Evolutionary conservation across 2,888 invertebrate genomes (phyloP).

Genomic region (Drosophila dives): DNA sequence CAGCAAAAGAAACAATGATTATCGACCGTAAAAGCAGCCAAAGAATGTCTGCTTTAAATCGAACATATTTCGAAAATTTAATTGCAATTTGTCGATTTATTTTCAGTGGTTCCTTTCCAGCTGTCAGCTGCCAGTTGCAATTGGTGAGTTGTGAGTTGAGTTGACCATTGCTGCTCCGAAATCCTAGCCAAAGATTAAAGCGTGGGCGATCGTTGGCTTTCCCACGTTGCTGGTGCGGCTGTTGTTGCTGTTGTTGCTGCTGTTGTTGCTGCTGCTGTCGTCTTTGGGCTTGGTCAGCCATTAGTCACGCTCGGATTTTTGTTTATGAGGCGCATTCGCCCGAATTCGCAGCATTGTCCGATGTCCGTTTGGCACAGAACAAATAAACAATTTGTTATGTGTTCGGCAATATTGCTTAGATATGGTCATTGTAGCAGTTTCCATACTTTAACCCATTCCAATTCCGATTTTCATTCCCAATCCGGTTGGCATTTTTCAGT

Average conservation of each 20-base stretch:
- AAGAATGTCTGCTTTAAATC: not conserved
- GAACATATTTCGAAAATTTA: not conserved
- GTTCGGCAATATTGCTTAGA: conserved; percentile 32
- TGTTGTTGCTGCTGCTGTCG: conserved; percentile 29
- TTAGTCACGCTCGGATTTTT: conserved; percentile 60
- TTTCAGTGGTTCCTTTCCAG: not conserved
- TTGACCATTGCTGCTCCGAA: conserved; percentile 9
- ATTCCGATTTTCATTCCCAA: conserved; percentile 8
- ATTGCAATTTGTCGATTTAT: not conserved
- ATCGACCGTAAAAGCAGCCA: not conserved
- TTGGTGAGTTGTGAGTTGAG: not conserved
- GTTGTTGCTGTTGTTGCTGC: conserved; percentile 17
- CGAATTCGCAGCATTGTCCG: conserved; percentile 33
- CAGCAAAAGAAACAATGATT: not conserved
- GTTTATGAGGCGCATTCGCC: conserved; percentile 43
- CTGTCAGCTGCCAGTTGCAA: conserved; percentile 1
- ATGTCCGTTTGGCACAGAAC: conserved; percentile 42
- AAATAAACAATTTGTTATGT: conserved; percentile 53
- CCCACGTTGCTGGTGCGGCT: conserved; percentile 44
- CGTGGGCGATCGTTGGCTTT: conserved; percentile 56
- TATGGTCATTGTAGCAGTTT: conserved; percentile 21
- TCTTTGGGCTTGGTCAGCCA: conserved; percentile 63
- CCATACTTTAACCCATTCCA: conserved; percentile 10
- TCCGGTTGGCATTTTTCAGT: conserved; percentile 25
- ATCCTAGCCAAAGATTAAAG: conserved; percentile 53